These are phyloP conservation scores for Phenganax marumi DNA, from an alignment of 92 coral and sea anemone genomes.

Conservation along the genomic window DNA sequence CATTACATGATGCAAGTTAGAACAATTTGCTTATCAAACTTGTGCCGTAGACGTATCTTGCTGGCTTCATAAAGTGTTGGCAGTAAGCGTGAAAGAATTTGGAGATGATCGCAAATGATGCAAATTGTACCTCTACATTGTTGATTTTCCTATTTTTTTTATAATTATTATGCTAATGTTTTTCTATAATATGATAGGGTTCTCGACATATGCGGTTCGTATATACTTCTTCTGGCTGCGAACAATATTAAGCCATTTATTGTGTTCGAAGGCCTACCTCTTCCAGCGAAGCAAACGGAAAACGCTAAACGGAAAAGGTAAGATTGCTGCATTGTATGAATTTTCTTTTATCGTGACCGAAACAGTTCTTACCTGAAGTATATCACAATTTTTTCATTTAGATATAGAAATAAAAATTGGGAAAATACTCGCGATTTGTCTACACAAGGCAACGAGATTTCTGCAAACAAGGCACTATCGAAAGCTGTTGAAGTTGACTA, in stretches of 20 bases:
- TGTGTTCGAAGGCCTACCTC: neutral
- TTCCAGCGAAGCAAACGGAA: neutral
- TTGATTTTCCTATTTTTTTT: neutral
- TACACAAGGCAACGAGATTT: neutral
- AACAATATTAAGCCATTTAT: neutral
- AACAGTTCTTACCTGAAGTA: too few species aligned
- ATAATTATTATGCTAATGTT: neutral
- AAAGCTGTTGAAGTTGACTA: neutral
- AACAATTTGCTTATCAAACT: neutral
- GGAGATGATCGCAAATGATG: neutral
- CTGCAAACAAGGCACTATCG: neutral
- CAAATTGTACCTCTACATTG: neutral
- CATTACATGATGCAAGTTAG: neutral
- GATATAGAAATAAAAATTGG: neutral
- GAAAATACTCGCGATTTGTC: neutral
- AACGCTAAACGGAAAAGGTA: neutral
- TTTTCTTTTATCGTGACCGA: too few species aligned
- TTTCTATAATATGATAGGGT: neutral
- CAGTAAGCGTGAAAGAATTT: neutral
- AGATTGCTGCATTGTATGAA: too few species aligned
- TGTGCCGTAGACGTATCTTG: neutral
- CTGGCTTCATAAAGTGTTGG: slow-evolving; percentile 5
- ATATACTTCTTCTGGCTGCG: neutral
- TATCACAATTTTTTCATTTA: too few species aligned
- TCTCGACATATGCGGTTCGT: neutral